A percentile compares a stretch with the other conserved stretches of the same genome.
Conservation (phyloP, 1,140 invertebrate genomes). For the Lanistes nyassanus region DNA sequence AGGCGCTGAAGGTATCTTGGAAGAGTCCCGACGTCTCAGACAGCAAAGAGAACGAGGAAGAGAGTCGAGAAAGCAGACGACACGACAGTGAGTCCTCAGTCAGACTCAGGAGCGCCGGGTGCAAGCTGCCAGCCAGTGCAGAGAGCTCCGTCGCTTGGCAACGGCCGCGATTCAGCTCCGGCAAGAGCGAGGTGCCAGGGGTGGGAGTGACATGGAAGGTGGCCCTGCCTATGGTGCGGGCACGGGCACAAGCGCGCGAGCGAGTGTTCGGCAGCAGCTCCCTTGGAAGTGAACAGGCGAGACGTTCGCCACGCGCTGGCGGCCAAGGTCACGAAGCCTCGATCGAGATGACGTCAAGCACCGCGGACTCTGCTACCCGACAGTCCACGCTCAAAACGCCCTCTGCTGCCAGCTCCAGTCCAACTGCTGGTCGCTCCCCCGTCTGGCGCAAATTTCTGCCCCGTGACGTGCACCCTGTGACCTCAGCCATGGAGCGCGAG, state of each 20-base stretch:
- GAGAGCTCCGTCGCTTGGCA: neutral
- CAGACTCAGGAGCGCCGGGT: no score
- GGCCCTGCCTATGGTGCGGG: constrained; percentile 1
- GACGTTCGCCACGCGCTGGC: neutral
- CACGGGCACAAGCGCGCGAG: neutral
- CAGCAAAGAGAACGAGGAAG: neutral
- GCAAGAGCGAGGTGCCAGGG: constrained; percentile 7
- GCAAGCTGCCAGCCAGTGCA: neutral
- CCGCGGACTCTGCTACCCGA: no score
- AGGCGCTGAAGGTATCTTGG: constrained; percentile 29
- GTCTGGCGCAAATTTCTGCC: constrained; percentile 39
- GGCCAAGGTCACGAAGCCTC: no score
- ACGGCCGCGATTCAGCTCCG: constrained; percentile 1
- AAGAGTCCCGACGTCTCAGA: neutral
- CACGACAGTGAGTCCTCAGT: neutral
- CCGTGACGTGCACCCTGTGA: constrained; percentile 48
- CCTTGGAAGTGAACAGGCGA: neutral
- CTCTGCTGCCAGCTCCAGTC: neutral
- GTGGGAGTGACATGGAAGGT: constrained; percentile 29
- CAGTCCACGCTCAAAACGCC: no score
- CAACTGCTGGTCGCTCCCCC: neutral
- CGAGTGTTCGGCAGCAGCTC: neutral
- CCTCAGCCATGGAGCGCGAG: constrained; percentile 43
- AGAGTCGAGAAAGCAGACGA: neutral
- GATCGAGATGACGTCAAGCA: neutral